A percentile compares a stretch with the other conserved stretches of the same genome.
Evolutionary conservation across 2,888 invertebrate genomes (phyloP).

Genomic region (Pammene aurita): DNA sequence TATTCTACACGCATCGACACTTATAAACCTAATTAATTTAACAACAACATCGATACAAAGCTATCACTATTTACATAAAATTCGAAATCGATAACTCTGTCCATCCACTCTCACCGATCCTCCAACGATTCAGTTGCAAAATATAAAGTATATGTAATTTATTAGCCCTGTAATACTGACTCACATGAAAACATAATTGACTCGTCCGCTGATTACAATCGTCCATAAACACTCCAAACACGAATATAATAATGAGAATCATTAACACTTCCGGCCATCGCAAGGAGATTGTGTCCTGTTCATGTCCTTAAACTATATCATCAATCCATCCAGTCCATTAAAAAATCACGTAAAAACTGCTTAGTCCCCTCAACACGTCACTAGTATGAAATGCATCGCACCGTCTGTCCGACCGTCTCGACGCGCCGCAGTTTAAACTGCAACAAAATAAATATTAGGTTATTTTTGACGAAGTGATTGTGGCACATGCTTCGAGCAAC

Average conservation of each 20-base stretch:
- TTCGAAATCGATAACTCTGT: slow-evolving; percentile 49
- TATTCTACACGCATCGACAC: slow-evolving; percentile 20
- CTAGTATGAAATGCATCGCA: slow-evolving; percentile 68
- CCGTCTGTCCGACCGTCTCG: slow-evolving; percentile 48
- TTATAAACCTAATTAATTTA: slow-evolving; percentile 37
- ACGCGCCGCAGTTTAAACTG: slow-evolving; percentile 42
- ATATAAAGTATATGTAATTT: slow-evolving; percentile 44
- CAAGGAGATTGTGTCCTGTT: slow-evolving; percentile 63
- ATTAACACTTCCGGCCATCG: slow-evolving; percentile 49
- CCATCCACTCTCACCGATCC: slow-evolving; percentile 22
- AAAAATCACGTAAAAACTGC: slow-evolving; percentile 79
- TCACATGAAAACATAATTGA: slow-evolving; percentile 75
- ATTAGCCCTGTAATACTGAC: slow-evolving; percentile 80
- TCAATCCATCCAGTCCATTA: slow-evolving; percentile 66
- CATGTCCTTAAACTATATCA: slow-evolving; percentile 46
- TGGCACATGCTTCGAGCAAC: no score
- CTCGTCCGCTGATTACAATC: slow-evolving; percentile 48
- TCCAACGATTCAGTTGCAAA: slow-evolving; percentile 33
- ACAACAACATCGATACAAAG: slow-evolving; percentile 59
- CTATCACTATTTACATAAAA: slow-evolving; percentile 64
- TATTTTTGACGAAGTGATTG: background rate
- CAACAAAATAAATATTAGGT: slow-evolving; percentile 24
- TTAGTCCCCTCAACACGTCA: slow-evolving; percentile 72
- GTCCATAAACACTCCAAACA: slow-evolving; percentile 44
- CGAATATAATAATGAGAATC: slow-evolving; percentile 58